These are phyloP conservation scores for Hyposoter didymator DNA, from an alignment of 2,888 invertebrate species.

Conservation along the genomic window DNA sequence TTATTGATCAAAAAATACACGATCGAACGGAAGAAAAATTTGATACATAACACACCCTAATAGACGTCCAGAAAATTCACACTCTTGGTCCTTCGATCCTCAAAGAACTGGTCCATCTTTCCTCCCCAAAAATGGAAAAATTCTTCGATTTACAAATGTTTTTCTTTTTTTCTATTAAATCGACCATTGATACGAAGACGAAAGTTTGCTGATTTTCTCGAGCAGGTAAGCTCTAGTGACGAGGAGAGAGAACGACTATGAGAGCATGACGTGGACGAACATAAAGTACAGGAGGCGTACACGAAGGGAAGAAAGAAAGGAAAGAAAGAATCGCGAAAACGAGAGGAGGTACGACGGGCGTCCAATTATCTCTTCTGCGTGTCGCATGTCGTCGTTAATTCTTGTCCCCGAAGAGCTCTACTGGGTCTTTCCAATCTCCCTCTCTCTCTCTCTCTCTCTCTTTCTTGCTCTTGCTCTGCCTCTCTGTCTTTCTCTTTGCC, in stretches of 20 bases:
- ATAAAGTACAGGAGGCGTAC: not conserved
- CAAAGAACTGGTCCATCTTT: not conserved
- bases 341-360: slow-evolving; percentile 66
- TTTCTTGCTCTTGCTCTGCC: not conserved
- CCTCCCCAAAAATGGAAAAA: not conserved
- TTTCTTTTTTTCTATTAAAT: not conserved
- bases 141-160: not conserved
- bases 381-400: slow-evolving; percentile 77
- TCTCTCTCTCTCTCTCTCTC: slow-evolving; percentile 31
- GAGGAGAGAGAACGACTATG: slow-evolving; percentile 27
- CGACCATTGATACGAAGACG: not conserved
- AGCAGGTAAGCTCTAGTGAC: slow-evolving; percentile 14
- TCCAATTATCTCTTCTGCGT: slow-evolving; percentile 78
- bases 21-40: too few species aligned
- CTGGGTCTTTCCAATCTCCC: slow-evolving; percentile 43
- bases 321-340: slow-evolving; percentile 19
- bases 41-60: too few species aligned
- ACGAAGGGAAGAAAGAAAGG: not conserved
- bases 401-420: slow-evolving; percentile 68
- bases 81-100: not conserved
- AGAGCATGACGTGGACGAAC: slow-evolving; percentile 1
- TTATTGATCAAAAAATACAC: not conserved
- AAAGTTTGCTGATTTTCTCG: slow-evolving; percentile 35
- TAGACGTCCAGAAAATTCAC: too few species aligned
- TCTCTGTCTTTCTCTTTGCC: slow-evolving; percentile 37